Percentiles rank a stretch among this genome's conserved stretches.
Conservation (phyloP, 2,888 invertebrate species). For the Muscina levida region DNA sequence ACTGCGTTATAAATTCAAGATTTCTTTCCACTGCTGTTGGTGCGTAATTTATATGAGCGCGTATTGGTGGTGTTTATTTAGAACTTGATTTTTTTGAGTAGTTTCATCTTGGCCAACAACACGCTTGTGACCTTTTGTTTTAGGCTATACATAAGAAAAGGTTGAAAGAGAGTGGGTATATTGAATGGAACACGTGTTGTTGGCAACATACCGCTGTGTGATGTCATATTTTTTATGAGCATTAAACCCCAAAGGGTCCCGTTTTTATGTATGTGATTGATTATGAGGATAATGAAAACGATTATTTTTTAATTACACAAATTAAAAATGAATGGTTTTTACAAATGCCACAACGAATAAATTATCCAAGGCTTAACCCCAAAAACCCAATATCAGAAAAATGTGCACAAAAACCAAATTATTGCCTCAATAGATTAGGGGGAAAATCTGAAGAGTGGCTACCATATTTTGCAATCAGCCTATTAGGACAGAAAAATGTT, state of each 20-base stretch:
- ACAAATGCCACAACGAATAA: too few relatives aligned
- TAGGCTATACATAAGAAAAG: neutral
- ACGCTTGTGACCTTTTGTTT: constrained; percentile 15
- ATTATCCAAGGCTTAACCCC: too few relatives aligned
- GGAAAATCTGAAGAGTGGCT: too few relatives aligned
- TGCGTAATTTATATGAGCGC: constrained; percentile 35
- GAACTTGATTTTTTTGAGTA: constrained; percentile 48
- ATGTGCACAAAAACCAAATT: neutral
- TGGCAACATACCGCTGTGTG: neutral
- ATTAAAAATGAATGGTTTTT: constrained; percentile 9
- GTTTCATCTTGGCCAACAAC: constrained; percentile 19
- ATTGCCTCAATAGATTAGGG: too few relatives aligned
- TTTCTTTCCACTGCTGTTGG: neutral
- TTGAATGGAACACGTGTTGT: constrained; percentile 14
- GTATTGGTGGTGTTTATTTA: constrained; percentile 26
- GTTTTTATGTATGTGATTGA: constrained; percentile 27
- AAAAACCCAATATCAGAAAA: neutral
- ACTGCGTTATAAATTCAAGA: constrained; percentile 50
- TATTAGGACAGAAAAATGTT: too few relatives aligned
- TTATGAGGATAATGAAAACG: constrained; percentile 19
- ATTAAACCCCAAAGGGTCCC: neutral
- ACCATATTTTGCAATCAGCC: too few relatives aligned
- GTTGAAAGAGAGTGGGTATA: neutral
- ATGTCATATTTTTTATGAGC: neutral
- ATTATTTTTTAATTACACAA: constrained; percentile 33